These are phyloP conservation scores for Odobenus rosmarus DNA, from an alignment of 2,113 vertebrate species.

Conservation along the genomic window DNA sequence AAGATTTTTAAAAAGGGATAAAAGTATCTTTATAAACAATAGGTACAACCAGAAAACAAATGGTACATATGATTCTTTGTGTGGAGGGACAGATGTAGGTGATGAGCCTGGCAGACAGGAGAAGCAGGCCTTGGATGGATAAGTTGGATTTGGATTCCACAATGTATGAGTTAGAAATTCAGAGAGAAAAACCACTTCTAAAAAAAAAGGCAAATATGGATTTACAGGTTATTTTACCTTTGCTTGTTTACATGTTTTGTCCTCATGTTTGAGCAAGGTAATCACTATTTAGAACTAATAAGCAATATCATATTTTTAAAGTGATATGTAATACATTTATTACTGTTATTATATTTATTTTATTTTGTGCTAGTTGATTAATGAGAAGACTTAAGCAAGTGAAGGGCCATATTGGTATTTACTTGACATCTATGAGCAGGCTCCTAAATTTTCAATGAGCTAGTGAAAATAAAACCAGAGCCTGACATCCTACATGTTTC, in stretches of 20 bases:
- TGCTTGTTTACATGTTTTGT: not conserved
- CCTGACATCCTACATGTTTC: not conserved
- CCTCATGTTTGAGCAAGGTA: not conserved
- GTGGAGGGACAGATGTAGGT: not conserved
- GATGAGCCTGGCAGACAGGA: not conserved
- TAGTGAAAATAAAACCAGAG: not conserved
- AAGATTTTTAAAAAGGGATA: not conserved
- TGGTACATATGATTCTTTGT: not conserved
- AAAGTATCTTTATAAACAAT: not conserved
- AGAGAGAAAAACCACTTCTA: not conserved
- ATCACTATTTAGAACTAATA: not conserved
- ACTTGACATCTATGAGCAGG: not conserved
- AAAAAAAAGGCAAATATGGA: not conserved
- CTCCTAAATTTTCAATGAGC: not conserved
- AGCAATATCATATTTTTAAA: not conserved
- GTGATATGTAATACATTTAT: not conserved
- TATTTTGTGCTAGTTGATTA: not conserved
- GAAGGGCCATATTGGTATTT: not conserved
- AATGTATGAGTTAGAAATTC: not conserved
- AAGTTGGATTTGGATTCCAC: not conserved
- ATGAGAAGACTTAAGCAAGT: not conserved
- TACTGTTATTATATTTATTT: not conserved
- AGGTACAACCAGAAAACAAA: not conserved
- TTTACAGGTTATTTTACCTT: not conserved
- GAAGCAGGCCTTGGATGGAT: not conserved